Evolutionary conservation across 2,113 vertebrate genomes (phyloP), one percentile per base, ranked within the genome.

Genomic region (Sula dactylatra): DNA sequence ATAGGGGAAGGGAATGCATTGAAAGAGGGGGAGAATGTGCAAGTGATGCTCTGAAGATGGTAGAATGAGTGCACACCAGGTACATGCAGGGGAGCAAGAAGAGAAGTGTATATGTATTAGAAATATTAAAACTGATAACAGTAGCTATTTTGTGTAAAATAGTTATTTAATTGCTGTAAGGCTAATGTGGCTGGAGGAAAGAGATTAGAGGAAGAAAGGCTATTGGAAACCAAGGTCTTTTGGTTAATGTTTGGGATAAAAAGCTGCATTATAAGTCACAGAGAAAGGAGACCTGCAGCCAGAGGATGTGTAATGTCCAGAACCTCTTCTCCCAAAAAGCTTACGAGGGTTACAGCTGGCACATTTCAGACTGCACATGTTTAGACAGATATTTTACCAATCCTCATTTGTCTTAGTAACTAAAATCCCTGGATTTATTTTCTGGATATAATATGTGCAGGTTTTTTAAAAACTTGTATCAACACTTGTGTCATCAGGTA

Each of bases 1-100:
- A 1, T 1, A 4, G 29, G 16, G 50, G n/a, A 87, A 71, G 36
- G 29, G 13, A 7, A 13, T 64, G 24, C 7, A 0, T 17, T 86
- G 52, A 6, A 52, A 64, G 21, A 56, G 18, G 16, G 65, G 7
- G 34, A 72, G 18, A 82, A 80, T 12, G 13, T 70, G 49, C 34
- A 34, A 55, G 7, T 69, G 49, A 24, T n/a, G 13, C 17, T 6
- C 34, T 61, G 71, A 82, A 77, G 40, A 2, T 16, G 11, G n/a
- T 61, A 27, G 56, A 77, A 44, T 38, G 49, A 58, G 16, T 1
- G 0, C 15, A 77, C 11, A 7, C 15, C 2, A 3, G 13, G 27
- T 56, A 9, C 15, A 5, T 36, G 16, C 17, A 56, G 15, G 24
- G 44, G 34, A 90, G 58, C 11, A 42, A 54, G 25, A 13, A 72